Base-by-base conservation (phyloP, 2,113 vertebrate genomes). In the Rhadina sibilatrix region DNA sequence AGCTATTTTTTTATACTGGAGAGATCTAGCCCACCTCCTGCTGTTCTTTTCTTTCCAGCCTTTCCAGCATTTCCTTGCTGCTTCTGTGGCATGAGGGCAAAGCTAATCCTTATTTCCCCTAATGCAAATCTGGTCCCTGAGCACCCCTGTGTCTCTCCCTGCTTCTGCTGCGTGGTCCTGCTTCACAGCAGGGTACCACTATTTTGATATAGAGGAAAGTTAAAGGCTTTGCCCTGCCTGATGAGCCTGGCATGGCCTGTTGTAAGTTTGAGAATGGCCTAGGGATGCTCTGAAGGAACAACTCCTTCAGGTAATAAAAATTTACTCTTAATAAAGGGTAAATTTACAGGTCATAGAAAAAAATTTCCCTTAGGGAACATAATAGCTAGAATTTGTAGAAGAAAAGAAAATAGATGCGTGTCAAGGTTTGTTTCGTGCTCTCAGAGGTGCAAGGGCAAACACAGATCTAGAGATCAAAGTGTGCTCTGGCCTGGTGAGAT, bases 181-280 rank as follows among this genome's bases (percentile, higher is more conserved):
- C 10, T 35, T 68, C 65, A 60, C 0, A 0, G 11, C 12, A 56
- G 5, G 8, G 11, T 1, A 2, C 31, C 40, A 33, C 5, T 68
- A 1, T 59, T 63, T 88, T 54, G 11, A 18, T 44, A 12, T 3
- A 38, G 19, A 69, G 6, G 19, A 5, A 80, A 44, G 30, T 15
- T 40, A 27, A 64, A 83, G 35, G 6, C 7, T 63, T 68, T 85
- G 3, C 7, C 27, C 11, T 88, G 10, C 23, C 15, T 82, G 35
- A 18, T 35, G 42, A 53, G 4, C 28, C 35, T 75, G 33, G 11
- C 16, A 46, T 7, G 9, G 38, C 33, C 35, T 56, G 19, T 22
- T 54, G 3, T 38, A 70, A 69, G 9, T 49, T n/a, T 60, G 25
- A 85, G 35, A 63, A 9, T 57, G 35, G 63, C 33, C 16, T 18